A percentile compares a stretch with the other conserved stretches of the same genome.
Evolutionary conservation across 2,888 invertebrate species (phyloP).

Genomic region (Uloborus plumipes): DNA sequence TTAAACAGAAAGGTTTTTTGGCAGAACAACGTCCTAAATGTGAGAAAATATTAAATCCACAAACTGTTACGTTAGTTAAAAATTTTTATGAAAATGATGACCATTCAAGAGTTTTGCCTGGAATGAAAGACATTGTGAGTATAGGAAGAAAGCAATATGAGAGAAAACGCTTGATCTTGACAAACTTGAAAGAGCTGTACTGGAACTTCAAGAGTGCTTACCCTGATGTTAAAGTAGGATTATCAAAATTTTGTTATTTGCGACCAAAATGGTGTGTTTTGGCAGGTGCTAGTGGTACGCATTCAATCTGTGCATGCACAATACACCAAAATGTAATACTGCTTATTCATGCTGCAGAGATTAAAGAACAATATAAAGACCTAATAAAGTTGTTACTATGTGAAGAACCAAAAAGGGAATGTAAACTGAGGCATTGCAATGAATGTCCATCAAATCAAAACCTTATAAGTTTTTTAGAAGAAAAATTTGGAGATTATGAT

Average conservation of each 20-base stretch:
- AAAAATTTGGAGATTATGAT: slow-evolving; percentile 13
- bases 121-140: no score
- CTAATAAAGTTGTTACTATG: slow-evolving; percentile 9
- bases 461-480: neutral
- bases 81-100: no score
- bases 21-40: no score
- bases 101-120: no score
- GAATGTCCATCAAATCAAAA: neutral
- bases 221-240: slow-evolving; percentile 19
- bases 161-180: slow-evolving; percentile 20
- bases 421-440: neutral
- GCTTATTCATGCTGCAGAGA: slow-evolving; percentile 6
- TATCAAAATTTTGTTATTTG: slow-evolving; percentile 34
- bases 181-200: slow-evolving; percentile 19
- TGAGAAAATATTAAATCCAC: no score
- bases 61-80: no score
- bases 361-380: slow-evolving; percentile 16
- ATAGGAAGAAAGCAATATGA: no score
- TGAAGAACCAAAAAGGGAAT: neutral
- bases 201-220: slow-evolving; percentile 18
- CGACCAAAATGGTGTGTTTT: slow-evolving; percentile 40
- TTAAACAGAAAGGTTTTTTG: no score
- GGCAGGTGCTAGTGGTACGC: slow-evolving; percentile 24
- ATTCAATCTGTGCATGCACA: slow-evolving; percentile 19
- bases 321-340: slow-evolving; percentile 27